phyloP scores from a whole-genome alignment of 2,888 invertebrate genomes.

The Tanypteryx hageni region DNA sequence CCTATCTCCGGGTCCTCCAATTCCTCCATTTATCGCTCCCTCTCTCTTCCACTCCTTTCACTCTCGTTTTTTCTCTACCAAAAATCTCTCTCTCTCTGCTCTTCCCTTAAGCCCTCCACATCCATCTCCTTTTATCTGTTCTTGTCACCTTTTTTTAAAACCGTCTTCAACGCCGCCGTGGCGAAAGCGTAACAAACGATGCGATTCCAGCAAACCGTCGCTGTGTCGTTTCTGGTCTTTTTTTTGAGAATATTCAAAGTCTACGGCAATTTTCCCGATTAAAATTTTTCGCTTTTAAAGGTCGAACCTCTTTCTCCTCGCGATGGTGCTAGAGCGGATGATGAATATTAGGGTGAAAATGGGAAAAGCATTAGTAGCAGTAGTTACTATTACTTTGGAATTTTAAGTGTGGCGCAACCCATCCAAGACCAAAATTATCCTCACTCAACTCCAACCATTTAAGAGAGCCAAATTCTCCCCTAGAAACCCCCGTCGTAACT shows the following conservation, averaged over 20 bases:
- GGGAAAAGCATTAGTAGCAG: not conserved
- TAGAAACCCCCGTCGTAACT: not conserved
- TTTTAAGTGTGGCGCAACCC: not conserved
- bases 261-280: not conserved
- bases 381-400: not conserved
- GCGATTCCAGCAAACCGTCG: not conserved
- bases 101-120: not conserved
- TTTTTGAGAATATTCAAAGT: not conserved
- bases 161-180: not conserved
- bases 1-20: too few species aligned
- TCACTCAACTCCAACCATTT: not conserved
- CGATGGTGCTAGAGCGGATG: too few species aligned
- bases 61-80: not conserved
- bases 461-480: not conserved
- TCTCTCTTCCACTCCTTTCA: not conserved
- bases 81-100: not conserved
- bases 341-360: not conserved
- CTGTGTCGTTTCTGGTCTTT: not conserved
- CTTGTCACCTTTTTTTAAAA: not conserved
- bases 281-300: not conserved
- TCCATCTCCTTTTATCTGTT: slow-evolving; percentile 9
- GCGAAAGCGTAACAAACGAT: slow-evolving; percentile 29
- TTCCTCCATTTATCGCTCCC: not conserved
- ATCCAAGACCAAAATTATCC: not conserved
- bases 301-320: too few species aligned